Percentiles rank a stretch among this genome's conserved stretches.
Evolutionary conservation across 1,140 invertebrate species (phyloP).

Genomic region (Drosophila sp.): DNA sequence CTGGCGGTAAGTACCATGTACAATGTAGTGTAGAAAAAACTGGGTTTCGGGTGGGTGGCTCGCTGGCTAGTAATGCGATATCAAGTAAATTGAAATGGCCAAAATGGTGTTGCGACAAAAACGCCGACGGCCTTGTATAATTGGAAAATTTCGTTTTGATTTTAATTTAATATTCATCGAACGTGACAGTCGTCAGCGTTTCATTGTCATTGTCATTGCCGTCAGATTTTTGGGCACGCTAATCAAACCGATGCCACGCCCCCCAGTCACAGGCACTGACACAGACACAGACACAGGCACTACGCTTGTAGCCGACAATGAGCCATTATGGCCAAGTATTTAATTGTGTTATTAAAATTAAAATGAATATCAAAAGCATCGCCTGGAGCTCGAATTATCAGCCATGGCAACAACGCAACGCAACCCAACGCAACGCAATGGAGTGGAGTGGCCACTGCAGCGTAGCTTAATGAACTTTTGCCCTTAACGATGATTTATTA

Average conservation of each 20-base stretch:
- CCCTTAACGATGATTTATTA: constrained; percentile 74
- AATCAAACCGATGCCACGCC: constrained; percentile 31
- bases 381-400: constrained; percentile 47
- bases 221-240: neutral
- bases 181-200: constrained; percentile 59
- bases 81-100: constrained; percentile 9
- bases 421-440: neutral
- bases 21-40: too few relatives aligned
- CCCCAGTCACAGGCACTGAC: too few relatives aligned
- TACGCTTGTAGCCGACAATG: constrained; percentile 10
- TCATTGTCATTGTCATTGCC: constrained; percentile 13
- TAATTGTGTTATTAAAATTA: constrained; percentile 68
- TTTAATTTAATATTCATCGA: constrained; percentile 61
- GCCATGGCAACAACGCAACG: constrained; percentile 22
- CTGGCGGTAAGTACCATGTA: constrained; percentile 85
- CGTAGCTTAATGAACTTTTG: constrained; percentile 59
- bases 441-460: constrained; percentile 23
- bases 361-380: constrained; percentile 53
- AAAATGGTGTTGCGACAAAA: constrained; percentile 30
- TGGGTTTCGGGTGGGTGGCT: too few relatives aligned
- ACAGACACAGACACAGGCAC: too few relatives aligned
- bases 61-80: neutral
- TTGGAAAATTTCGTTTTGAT: constrained; percentile 58
- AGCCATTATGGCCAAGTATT: constrained; percentile 40
- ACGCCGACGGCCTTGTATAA: constrained; percentile 56